Base-by-base conservation (phyloP, 1,140 invertebrate species). In the Oscheius sp. region DNA sequence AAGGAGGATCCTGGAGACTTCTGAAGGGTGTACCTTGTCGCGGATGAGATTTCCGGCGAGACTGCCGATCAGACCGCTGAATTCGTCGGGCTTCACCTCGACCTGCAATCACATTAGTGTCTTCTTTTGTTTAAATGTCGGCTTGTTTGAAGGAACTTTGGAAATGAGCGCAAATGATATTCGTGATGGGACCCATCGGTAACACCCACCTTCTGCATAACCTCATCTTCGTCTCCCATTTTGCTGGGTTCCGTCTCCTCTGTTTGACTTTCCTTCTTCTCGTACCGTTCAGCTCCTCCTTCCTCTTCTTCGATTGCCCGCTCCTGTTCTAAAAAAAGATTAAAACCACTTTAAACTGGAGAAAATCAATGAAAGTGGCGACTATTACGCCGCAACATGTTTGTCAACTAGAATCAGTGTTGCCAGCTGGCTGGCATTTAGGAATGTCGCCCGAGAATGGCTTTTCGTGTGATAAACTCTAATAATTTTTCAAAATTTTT, bases 41-140 rank as follows among this genome's bases (percentile, higher is more conserved):
- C 76, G 34, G 52, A 82, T 80, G 28, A 84, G 62, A 72, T 80
- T 77, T 3, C 83, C 83, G 36, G 81, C 83, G 58, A 83, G 72
- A 61, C 74, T 84, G 7, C 81, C 83, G 49, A 83, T 83, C 1
- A 83, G 64, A n/a, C 81, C 81, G 72, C 77, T 83, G 73, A 83
- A 83, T 45, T 83, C 75, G 38, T 83, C 76, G 2, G 68, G 79
- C 49, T 81, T 63, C 32, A 83, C 34, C 58, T 85, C 78, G 13
- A 83, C 79, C 80, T 81, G 71, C 10, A 69, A 49, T 45, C 18
- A 15, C 23, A 18, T 45, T 45, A 45, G 42, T 18, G 42, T 45
- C 18, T 45, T 45, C 18, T 45, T 45, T 45, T 45, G 0, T 18
- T 15, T 18, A 45, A 45, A 45, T 45, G 23, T 15, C 23, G 15